phyloP scores from a whole-genome alignment of 2,888 invertebrate species.

The Pandemis corylana region DNA sequence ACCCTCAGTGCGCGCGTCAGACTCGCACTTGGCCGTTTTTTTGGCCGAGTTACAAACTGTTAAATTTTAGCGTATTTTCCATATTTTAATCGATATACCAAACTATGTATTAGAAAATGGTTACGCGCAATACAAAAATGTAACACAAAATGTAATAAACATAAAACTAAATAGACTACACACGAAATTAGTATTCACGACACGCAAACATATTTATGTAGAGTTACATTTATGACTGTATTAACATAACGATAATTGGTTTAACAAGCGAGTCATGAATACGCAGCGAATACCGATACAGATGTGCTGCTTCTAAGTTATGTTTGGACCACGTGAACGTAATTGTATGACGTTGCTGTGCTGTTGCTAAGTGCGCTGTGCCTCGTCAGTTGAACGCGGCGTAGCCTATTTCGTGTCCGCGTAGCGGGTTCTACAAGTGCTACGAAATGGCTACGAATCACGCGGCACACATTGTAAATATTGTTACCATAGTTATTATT shows the following conservation, averaged over 20 bases:
- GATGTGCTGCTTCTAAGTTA: conserved; percentile 9
- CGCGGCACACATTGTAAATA: neutral
- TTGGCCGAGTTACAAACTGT: too few relatives aligned
- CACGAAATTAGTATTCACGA: conserved; percentile 37
- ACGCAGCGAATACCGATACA: conserved; percentile 29
- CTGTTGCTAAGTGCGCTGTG: conserved; percentile 16
- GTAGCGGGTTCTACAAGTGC: conserved; percentile 19
- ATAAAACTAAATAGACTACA: conserved; percentile 8
- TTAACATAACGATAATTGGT: conserved; percentile 41
- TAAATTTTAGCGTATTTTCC: too few relatives aligned
- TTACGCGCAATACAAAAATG: neutral
- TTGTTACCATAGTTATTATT: too few relatives aligned
- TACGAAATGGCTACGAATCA: neutral
- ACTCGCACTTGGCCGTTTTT: too few relatives aligned
- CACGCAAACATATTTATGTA: conserved; percentile 41
- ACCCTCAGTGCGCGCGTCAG: too few relatives aligned
- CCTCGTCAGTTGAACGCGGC: neutral
- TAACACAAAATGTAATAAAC: conserved; percentile 1
- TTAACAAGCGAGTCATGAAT: conserved; percentile 36
- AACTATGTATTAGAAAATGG: neutral
- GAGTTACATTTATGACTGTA: conserved; percentile 38
- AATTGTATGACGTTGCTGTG: conserved; percentile 1
- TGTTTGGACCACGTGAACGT: neutral
- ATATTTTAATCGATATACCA: too few relatives aligned
- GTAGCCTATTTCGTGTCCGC: neutral